Conservation (phyloP, 2,888 invertebrate genomes). For the Ganaspis brasiliensis region DNA sequence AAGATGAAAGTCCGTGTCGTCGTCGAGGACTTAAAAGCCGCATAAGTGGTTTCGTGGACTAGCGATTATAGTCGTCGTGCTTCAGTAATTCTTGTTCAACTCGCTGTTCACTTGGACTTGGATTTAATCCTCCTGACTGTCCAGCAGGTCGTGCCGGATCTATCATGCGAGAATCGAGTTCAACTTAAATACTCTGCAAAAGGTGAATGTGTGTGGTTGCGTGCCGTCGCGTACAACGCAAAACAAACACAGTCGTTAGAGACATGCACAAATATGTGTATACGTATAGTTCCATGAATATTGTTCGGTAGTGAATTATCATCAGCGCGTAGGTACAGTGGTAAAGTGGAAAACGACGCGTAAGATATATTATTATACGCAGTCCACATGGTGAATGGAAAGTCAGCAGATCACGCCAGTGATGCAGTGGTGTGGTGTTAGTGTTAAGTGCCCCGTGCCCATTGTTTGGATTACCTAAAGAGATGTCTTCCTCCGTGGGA, state of each 20-base stretch:
- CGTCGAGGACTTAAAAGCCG: neutral
- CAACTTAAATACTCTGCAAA: slow-evolving; percentile 16
- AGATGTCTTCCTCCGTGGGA: slow-evolving; percentile 79
- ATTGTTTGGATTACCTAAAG: slow-evolving; percentile 78
- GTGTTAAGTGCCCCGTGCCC: slow-evolving; percentile 77
- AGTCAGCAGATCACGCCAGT: slow-evolving; percentile 76
- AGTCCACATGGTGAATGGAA: slow-evolving; percentile 68
- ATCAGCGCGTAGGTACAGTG: slow-evolving; percentile 1
- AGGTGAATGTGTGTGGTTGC: slow-evolving; percentile 1
- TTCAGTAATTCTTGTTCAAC: slow-evolving; percentile 25
- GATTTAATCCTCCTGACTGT: slow-evolving; percentile 17
- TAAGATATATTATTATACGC: slow-evolving; percentile 15
- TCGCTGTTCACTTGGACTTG: slow-evolving; percentile 19
- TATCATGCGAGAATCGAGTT: slow-evolving; percentile 40
- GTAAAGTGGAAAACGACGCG: slow-evolving; percentile 31
- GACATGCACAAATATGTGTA: neutral
- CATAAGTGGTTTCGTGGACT: slow-evolving; percentile 34
- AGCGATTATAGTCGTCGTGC: slow-evolving; percentile 28
- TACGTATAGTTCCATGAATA: neutral
- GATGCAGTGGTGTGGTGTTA: slow-evolving; percentile 78
- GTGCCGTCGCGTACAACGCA: neutral
- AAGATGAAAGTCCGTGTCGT: slow-evolving; percentile 25
- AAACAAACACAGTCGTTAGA: neutral
- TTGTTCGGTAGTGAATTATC: slow-evolving; percentile 44
- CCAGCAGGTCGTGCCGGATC: slow-evolving; percentile 37